Percentiles rank a stretch among this genome's conserved stretches.
These are phyloP conservation scores for Melieria omissa DNA, from an alignment of 2,888 invertebrate genomes.

Conservation along the genomic window DNA sequence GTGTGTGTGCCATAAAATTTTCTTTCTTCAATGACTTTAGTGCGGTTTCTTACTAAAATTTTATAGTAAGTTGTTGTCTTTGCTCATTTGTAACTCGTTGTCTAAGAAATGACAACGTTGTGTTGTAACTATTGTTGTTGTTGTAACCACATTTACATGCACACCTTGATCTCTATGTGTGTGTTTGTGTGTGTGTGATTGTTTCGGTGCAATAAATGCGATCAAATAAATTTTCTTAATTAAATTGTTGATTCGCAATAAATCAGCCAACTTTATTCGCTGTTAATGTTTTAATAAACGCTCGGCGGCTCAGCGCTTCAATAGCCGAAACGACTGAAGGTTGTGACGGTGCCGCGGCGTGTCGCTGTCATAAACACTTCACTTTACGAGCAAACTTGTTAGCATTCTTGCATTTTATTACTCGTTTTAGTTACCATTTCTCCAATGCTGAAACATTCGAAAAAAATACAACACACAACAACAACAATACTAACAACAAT, in stretches of 20 bases:
- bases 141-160: neutral
- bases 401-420: conserved; percentile 21
- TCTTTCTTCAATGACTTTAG: neutral
- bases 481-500: too few relatives aligned
- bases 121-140: conserved; percentile 1
- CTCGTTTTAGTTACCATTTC: too few relatives aligned
- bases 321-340: neutral
- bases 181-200: neutral
- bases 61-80: neutral
- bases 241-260: conserved; percentile 29
- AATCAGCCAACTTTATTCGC: conserved; percentile 28
- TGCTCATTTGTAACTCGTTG: neutral
- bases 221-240: conserved; percentile 25
- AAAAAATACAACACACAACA: too few relatives aligned
- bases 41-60: neutral
- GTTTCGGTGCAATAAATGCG: neutral
- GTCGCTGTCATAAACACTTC: conserved; percentile 15
- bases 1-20: neutral
- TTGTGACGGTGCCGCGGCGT: conserved; percentile 2
- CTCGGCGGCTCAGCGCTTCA: neutral
- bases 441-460: too few relatives aligned
- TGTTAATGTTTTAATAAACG: conserved; percentile 32
- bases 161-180: neutral
- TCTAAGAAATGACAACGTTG: neutral
- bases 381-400: conserved; percentile 29